Base-by-base conservation (phyloP, 2,797 vertebrate genomes). In the Gobio occitaniae region DNA sequence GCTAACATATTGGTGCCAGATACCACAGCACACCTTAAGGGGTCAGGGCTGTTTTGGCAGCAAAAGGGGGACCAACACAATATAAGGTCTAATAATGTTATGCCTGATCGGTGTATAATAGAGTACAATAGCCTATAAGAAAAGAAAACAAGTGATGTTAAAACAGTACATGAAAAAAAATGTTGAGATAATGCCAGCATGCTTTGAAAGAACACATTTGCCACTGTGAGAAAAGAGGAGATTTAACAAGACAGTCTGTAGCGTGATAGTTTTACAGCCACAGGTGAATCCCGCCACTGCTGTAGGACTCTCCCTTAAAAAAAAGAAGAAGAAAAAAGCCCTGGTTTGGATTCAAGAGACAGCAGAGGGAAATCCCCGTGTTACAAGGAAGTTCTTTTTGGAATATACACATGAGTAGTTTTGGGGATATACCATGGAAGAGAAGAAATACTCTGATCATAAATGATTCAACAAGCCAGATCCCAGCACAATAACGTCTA, bases 321-420 rank as follows among this genome's bases (percentile, higher is more conserved):
- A 44, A 16, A 59, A 44, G 3, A 44, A 21, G 15, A 16, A 11
- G 0, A 63, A 41, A 65, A 68, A 77, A 44, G 3, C 3, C 63
- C 81, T 52, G 19, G 29, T 47, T 21, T 83, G 44, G 29, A 71
- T 84, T 82, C 59, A 78, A 36, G n/a, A 80, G 47, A 17, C 54
- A 36, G 63, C 38, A 54, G 17, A 44, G 48, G 77, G 78, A 65
- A 85, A 74, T 66, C 78, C 84, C 80, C 29, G 50, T 8, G 3
- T 80, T 66, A 75, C 47, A 25, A 85, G 70, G 85, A 88, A 85
- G 59, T 48, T 75, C 15, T 78, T 74, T 32, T 38, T 71, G 82
- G 72, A 75, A 63, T 50, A 1, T 68, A 84, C 19, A 79, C 84
- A 29, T 56, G 44, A 78, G 52, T 78, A 70, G 16, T 70, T 86